Evolutionary conservation across 1,140 invertebrate species (phyloP).

Genomic region (Zaprionus kolodkinae): DNA sequence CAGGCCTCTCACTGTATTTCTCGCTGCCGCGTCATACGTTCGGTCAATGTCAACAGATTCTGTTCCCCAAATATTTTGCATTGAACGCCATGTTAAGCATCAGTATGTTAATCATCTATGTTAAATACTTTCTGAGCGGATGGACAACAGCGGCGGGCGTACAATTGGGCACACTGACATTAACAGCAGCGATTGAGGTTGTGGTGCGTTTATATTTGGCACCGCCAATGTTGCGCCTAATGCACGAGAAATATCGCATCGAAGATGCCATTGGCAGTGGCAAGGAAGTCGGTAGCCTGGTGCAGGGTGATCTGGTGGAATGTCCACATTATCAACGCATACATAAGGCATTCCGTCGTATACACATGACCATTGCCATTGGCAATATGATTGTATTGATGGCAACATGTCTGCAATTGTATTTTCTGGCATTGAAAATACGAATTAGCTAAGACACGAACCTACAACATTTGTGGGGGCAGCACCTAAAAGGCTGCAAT

Average conservation of each 20-base stretch:
- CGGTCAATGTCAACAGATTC: constrained; percentile 91
- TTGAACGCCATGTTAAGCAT: constrained; percentile 90
- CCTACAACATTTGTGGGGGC: constrained; percentile 10
- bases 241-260: constrained; percentile 87
- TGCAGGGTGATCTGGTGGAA: constrained; percentile 86
- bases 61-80: constrained; percentile 94
- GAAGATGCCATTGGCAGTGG: constrained; percentile 89
- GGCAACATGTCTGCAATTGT: constrained; percentile 88
- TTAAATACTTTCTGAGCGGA: constrained; percentile 84
- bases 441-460: constrained; percentile 74
- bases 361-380: constrained; percentile 88
- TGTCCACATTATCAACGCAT: constrained; percentile 89
- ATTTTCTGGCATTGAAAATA: constrained; percentile 88
- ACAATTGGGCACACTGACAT: constrained; percentile 86
- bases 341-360: constrained; percentile 87
- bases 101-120: constrained; percentile 89
- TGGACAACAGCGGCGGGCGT: constrained; percentile 76
- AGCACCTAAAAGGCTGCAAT: constrained; percentile 44
- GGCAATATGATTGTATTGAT: constrained; percentile 89
- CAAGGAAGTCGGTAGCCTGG: constrained; percentile 87
- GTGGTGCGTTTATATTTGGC: constrained; percentile 88
- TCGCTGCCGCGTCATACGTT: constrained; percentile 92
- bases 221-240: constrained; percentile 87
- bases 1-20: constrained; percentile 93
- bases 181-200: constrained; percentile 88